Evolutionary conservation across 2,113 vertebrate species (phyloP), one percentile per base, ranked within the genome.

Genomic region (Lepidothrix coronata): DNA sequence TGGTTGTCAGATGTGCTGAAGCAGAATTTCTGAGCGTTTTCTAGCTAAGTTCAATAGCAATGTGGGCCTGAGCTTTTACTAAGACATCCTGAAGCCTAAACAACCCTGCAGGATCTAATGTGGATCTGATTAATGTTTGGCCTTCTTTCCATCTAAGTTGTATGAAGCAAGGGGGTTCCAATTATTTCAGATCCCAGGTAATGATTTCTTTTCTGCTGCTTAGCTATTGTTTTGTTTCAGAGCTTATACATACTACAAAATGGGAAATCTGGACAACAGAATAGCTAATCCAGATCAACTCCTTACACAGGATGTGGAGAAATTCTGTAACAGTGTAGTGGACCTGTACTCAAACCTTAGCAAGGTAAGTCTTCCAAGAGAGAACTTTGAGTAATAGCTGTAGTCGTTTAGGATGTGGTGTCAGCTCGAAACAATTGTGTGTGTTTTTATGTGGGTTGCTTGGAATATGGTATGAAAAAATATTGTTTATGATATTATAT

Each of bases 181-280:
- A 1, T 72, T 93, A 25, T 59, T 94, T 82, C 49, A 94, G 30
- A 63, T 75, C 12, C 35, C 12, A 44, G 14, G 22, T 65, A 73
- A 68, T 68, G 5, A 11, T 11, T 43, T 77, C 65, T 58, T 25
- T 66, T 17, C 41, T 94, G 31, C 20, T 11, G 7, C 78, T 93
- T 83, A 85, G n/a, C 84, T 73, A 52, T 94, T 44, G 19, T 96
- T 59, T 72, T 91, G 24, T 97, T 97, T 94, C 96, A 99, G 99
- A 98, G 96, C 98, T 57, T 99, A 98, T 81, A 99, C 99, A 0
- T 99, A 99, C 94, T 99, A 99, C 98, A 99, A 99, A 98, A 99
- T 99, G 99, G 99, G 99, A 76, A 99, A 99, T 97, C 96, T 99
- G 97, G 99, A 99, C 97, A 99, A 99, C 97, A 98, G 99, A 94